Percentiles rank a stretch among this genome's conserved stretches.
Conservation (phyloP, 2,888 invertebrate species). For the Agriopis marginaria region DNA sequence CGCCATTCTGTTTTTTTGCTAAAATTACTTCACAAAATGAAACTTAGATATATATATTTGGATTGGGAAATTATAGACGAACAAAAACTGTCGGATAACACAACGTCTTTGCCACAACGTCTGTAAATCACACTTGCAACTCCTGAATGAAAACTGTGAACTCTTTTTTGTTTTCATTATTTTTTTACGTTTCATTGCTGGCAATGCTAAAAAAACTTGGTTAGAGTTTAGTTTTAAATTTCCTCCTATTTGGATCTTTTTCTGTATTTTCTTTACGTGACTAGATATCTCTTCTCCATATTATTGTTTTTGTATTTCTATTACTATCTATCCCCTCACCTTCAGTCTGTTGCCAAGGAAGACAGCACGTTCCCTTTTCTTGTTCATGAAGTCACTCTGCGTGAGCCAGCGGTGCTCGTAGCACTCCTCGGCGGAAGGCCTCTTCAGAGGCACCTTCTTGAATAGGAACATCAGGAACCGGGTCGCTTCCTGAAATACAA, state of each 20-base stretch:
- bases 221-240: too few species aligned
- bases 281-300: neutral
- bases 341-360: slow-evolving; percentile 94
- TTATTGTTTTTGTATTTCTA: neutral
- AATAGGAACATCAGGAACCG: slow-evolving; percentile 98
- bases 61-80: too few species aligned
- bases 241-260: neutral
- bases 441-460: slow-evolving; percentile 97
- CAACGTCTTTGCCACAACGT: too few species aligned
- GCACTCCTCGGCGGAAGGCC: slow-evolving; percentile 97
- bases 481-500: slow-evolving; percentile 70
- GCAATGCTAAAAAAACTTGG: too few species aligned
- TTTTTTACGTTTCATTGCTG: too few species aligned
- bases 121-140: too few species aligned
- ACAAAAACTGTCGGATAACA: too few species aligned
- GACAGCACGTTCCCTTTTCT: slow-evolving; percentile 94
- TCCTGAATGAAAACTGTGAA: too few species aligned
- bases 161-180: too few species aligned
- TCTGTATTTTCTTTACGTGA: neutral
- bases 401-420: slow-evolving; percentile 98
- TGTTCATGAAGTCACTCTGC: slow-evolving; percentile 96
- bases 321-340: slow-evolving; percentile 68
- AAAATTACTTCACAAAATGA: too few species aligned
- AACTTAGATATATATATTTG: too few species aligned
- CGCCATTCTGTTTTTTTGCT: too few species aligned